A percentile compares a stretch with the other conserved stretches of the same genome.
Evolutionary conservation across 2,113 vertebrate genomes (phyloP).

Genomic region (Rhodinocichla rosea): DNA sequence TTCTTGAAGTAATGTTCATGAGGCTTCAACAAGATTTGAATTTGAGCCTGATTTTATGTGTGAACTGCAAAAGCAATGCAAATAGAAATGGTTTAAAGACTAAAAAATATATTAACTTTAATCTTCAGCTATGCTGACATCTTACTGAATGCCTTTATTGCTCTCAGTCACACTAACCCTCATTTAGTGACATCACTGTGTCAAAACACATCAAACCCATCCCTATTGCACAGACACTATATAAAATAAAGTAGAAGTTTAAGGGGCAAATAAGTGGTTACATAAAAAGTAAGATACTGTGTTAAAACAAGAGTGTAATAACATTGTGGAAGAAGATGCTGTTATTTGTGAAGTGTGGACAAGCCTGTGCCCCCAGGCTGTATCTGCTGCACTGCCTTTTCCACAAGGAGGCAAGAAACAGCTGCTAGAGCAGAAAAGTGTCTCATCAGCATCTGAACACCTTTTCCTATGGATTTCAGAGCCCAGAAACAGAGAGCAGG

Average conservation of each 20-base stretch:
- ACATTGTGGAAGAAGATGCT: background rate
- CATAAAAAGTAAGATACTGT: background rate
- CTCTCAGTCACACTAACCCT: background rate
- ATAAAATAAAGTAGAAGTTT: background rate
- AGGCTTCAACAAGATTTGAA: conserved; percentile 7
- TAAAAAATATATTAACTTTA: background rate
- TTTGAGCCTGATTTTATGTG: background rate
- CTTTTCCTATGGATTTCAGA: background rate
- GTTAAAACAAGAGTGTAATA: background rate
- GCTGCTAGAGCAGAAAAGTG: background rate
- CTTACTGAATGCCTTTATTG: background rate
- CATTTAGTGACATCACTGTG: background rate
- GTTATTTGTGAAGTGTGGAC: background rate
- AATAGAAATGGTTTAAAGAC: background rate
- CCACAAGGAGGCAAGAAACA: background rate
- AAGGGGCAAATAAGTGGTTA: background rate
- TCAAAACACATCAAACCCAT: background rate
- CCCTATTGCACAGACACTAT: background rate
- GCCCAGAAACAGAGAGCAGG: background rate
- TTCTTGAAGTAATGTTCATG: background rate
- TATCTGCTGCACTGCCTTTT: background rate
- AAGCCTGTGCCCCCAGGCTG: background rate
- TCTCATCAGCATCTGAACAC: background rate
- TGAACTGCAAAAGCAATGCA: background rate
- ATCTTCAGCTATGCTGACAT: background rate